Conservation (phyloP, 2,113 vertebrate genomes). For the Misgurnus mizolepis region DNA sequence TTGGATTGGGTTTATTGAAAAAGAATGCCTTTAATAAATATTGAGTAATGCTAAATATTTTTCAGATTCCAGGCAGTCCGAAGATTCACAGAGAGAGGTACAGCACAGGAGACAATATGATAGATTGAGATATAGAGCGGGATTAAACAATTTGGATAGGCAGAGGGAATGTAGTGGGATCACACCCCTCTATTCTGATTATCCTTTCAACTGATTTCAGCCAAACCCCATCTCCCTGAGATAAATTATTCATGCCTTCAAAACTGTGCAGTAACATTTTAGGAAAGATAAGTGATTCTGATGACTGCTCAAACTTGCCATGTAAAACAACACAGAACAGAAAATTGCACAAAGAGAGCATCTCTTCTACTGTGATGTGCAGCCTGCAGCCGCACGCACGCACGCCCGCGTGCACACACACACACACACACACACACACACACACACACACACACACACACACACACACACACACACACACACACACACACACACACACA, state of each 20-base stretch:
- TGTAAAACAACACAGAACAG: constrained; percentile 9
- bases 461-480: no score
- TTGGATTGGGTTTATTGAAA: not conserved
- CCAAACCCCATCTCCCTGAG: constrained; percentile 52
- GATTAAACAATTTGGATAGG: constrained; percentile 24
- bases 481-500: not conserved
- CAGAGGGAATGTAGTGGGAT: constrained; percentile 33
- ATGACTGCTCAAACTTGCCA: constrained; percentile 44
- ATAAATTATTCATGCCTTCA: constrained; percentile 63
- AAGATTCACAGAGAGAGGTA: constrained; percentile 23
- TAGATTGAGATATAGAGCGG: not conserved
- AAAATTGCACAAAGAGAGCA: constrained; percentile 36
- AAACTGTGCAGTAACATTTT: constrained; percentile 45
- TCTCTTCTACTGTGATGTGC: constrained; percentile 44
- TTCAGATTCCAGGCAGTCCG: constrained; percentile 36
- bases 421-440: no score
- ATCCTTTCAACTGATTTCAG: constrained; percentile 52
- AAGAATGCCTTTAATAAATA: constrained; percentile 36
- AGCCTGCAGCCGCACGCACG: constrained; percentile 35
- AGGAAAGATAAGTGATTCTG: constrained; percentile 52
- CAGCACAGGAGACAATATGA: constrained; percentile 14
- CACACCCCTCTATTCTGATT: constrained; percentile 49
- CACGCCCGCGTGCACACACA: no score
- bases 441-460: no score
- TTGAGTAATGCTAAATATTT: constrained; percentile 10